A percentile compares a stretch with the other conserved stretches of the same genome.
These are phyloP conservation scores for Hemibagrus wyckioides DNA, from an alignment of 2,113 vertebrate genomes.

Conservation along the genomic window DNA sequence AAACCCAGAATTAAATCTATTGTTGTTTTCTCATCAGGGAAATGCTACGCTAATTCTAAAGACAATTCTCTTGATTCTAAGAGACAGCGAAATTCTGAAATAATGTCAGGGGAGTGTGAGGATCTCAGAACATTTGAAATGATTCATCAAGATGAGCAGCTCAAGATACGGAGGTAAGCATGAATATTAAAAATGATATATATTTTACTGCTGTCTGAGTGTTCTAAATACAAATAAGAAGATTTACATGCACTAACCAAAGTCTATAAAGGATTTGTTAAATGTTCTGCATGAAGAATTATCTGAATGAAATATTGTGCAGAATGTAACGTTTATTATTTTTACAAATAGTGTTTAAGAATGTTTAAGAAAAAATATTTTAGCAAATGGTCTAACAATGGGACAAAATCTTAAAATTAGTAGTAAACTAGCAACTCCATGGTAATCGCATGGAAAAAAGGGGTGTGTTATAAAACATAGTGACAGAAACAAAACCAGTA, in stretches of 20 bases:
- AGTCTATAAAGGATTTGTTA: not conserved
- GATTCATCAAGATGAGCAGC: not conserved
- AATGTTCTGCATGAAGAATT: too few species aligned
- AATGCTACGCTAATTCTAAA: not conserved
- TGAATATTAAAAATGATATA: not conserved
- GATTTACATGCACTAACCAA: not conserved
- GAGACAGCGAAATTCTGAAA: not conserved
- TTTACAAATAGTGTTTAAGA: too few species aligned
- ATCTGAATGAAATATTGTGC: too few species aligned
- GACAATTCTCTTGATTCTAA: too few species aligned
- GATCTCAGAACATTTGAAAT: not conserved
- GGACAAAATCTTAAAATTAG: not conserved
- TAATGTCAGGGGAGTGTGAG: too few species aligned
- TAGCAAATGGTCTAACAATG: not conserved
- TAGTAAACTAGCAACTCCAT: not conserved
- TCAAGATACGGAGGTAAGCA: not conserved
- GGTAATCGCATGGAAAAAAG: too few species aligned
- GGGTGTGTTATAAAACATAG: too few species aligned
- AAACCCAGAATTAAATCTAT: too few species aligned
- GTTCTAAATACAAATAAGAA: not conserved
- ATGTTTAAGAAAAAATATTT: not conserved
- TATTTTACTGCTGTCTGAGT: not conserved
- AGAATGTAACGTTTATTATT: too few species aligned
- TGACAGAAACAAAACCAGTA: too few species aligned
- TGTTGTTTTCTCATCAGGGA: not conserved